Evolutionary conservation across 2,113 vertebrate species (phyloP).

Genomic region (Glaucidium brasilianum): DNA sequence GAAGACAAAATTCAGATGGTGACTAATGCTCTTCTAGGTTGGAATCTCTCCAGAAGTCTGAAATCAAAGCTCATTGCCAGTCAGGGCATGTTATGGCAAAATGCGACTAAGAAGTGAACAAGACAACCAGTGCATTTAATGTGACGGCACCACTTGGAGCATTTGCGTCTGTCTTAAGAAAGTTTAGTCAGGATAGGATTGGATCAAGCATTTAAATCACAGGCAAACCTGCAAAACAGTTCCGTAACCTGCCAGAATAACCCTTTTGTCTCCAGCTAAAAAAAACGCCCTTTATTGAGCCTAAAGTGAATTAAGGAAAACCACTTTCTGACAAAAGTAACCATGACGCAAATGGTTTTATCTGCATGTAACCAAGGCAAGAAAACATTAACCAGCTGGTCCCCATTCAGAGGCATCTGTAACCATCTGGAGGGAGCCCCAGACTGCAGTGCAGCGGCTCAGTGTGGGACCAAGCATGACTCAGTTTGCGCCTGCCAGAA

Average conservation of each 20-base stretch:
- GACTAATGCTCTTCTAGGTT: background rate
- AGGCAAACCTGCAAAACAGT: background rate
- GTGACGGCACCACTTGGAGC: background rate
- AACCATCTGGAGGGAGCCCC: conserved; percentile 61
- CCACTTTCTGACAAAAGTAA: background rate
- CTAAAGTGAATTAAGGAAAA: background rate
- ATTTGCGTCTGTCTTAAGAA: background rate
- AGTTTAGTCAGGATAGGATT: background rate
- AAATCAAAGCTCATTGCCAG: background rate
- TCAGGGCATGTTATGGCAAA: background rate
- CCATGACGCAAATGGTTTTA: conserved; percentile 35
- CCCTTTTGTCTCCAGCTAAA: conserved; percentile 19
- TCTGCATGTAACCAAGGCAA: conserved; percentile 58
- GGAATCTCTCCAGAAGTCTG: background rate
- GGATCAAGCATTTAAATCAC: background rate
- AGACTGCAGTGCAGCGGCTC: background rate
- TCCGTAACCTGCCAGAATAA: conserved; percentile 15
- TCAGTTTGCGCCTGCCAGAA: conserved; percentile 37
- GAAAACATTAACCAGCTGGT: conserved; percentile 65
- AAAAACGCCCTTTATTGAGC: background rate
- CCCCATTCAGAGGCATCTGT: conserved; percentile 45
- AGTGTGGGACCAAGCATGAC: conserved; percentile 14
- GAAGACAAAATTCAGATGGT: background rate
- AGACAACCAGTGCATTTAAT: background rate
- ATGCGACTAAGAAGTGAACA: background rate